Evolutionary conservation across 2,113 vertebrate genomes (phyloP).

Genomic region (Scytalopus superciliaris): DNA sequence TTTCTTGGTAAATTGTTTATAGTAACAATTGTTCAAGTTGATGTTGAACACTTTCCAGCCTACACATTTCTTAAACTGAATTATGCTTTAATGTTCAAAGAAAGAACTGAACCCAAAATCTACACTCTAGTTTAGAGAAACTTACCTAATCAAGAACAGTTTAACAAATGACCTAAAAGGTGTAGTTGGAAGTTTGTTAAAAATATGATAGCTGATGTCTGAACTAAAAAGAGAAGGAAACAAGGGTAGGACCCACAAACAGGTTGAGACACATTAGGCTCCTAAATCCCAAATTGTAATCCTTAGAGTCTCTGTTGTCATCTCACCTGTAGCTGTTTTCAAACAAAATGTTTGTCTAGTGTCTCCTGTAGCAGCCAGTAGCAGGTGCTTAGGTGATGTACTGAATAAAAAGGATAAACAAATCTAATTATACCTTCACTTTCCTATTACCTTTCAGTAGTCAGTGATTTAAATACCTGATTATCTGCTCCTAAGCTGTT

Average conservation of each 20-base stretch:
- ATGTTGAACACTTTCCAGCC: background rate
- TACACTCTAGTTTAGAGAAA: background rate
- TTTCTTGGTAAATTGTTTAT: background rate
- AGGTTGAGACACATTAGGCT: background rate
- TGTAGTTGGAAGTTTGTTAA: background rate
- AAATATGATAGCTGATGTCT: background rate
- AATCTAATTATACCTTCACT: background rate
- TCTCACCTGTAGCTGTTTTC: background rate
- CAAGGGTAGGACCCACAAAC: background rate
- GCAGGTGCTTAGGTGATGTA: background rate
- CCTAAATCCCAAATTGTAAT: background rate
- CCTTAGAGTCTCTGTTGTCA: background rate
- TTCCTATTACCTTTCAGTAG: background rate
- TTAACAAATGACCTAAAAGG: background rate
- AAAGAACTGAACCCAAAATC: background rate
- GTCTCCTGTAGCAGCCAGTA: background rate
- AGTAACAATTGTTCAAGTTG: background rate
- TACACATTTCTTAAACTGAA: background rate
- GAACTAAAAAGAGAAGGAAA: background rate
- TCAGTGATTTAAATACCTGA: background rate
- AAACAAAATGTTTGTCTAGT: background rate
- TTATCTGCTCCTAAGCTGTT: background rate
- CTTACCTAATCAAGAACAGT: background rate
- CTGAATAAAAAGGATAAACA: background rate
- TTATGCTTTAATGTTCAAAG: background rate